Base-by-base conservation (phyloP, 1,140 invertebrate genomes). In the Bombus pyrosoma region DNA sequence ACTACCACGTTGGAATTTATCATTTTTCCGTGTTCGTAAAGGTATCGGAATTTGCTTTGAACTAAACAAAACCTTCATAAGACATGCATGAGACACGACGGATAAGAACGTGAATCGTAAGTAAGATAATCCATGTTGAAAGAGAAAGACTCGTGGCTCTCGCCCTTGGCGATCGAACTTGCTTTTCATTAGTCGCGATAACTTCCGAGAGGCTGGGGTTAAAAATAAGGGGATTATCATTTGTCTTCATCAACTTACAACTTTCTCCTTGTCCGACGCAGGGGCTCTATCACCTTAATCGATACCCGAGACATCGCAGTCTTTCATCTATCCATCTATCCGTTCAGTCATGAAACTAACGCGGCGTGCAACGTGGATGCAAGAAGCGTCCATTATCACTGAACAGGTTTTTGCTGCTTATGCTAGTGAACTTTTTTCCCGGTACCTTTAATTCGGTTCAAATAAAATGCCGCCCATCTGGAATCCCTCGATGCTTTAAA, bases 21-120 rank as follows among this genome's bases (percentile, higher is more conserved):
- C 83, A 90, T 88, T 91, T 92, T 91, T 89, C 88, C 89, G 85
- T 90, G 87, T 72, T 12, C 8, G 83, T 75, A 86, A 72, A 80
- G 37, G 78, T 84, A n/a, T 3, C 6, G 64, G 32, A 9, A 22
- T 68, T 37, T 34, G 8, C 39, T 13, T 62, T 18, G 79, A 32
- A 13, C 66, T n/a, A 57, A 53, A 57, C 39, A 72, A 53, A 81
- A 73, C 43, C 34, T 39, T 41, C 47, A 8, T 81, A 41, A 59
- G 47, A 81, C 25, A 39, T 57, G 79, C 39, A 69, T 59, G 37
- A 77, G 37, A n/a, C 37, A 18, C 2, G 9, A 25, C 22, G 47
- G 37, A 5, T 41, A 53, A 53, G 47, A 53, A 62, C 57, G 28
- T 25, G 75, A 37, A 59, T 76, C 3, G 37, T 28, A 68, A 22